A percentile compares a stretch with the other conserved stretches of the same genome.
Evolutionary conservation across 1,140 invertebrate species (phyloP).

Genomic region (Himalopsyche phryganea): DNA sequence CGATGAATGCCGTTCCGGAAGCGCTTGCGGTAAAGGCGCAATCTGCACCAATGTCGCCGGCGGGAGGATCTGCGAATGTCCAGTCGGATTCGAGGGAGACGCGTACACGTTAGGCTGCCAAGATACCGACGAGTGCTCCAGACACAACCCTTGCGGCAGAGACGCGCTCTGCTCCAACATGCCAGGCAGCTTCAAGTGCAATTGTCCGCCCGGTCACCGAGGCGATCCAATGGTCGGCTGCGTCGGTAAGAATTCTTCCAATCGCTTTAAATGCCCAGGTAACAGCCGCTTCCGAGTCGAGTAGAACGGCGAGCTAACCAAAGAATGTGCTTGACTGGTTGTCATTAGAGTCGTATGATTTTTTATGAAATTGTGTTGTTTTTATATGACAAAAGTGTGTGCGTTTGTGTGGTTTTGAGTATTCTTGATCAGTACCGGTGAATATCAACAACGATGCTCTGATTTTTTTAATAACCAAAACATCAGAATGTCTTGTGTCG

Average conservation of each 20-base stretch:
- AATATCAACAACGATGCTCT: too few species aligned
- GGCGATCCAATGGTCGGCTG: conserved; percentile 71
- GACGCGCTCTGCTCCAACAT: conserved; percentile 70
- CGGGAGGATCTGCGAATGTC: conserved; percentile 77
- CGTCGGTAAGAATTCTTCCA: conserved; percentile 54
- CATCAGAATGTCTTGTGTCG: too few species aligned
- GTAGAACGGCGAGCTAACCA: conserved; percentile 16
- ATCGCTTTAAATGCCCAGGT: conserved; percentile 3
- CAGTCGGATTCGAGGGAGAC: conserved; percentile 73
- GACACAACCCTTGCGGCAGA: conserved; percentile 60
- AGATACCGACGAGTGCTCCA: conserved; percentile 25
- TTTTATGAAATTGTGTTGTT: conserved; percentile 9
- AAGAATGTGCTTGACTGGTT: conserved; percentile 20
- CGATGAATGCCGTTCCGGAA: conserved; percentile 72
- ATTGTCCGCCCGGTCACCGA: conserved; percentile 71
- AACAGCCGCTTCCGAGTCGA: conserved; percentile 10
- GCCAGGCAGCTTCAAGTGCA: conserved; percentile 69
- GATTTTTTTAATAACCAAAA: too few species aligned
- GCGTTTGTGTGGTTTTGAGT: neutral
- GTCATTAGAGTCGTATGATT: neutral
- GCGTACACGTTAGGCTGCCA: conserved; percentile 61
- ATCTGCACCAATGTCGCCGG: conserved; percentile 77
- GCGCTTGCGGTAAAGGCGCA: conserved; percentile 74
- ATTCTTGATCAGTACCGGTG: conserved; percentile 2
- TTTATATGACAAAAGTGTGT: conserved; percentile 11